Evolutionary conservation across 2,797 vertebrate species (phyloP), one percentile per base, ranked within the genome.

Genomic region (Pseudocheirus occidentalis): DNA sequence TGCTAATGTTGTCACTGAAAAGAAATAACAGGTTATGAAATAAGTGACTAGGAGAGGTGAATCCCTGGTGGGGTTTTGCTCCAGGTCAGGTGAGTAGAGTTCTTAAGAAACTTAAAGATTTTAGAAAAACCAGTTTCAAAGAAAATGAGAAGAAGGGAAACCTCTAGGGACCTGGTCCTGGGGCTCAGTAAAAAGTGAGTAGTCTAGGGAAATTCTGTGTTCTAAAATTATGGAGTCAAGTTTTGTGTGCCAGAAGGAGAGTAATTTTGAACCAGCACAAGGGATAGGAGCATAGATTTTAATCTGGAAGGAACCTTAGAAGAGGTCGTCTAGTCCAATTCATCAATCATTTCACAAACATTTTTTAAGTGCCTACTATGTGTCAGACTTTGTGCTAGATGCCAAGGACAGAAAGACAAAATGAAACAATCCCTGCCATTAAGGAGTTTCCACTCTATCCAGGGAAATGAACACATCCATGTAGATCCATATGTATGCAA

Each of bases 181-280:
- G 92, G 55, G 18, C 93, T 94, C 55, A n/a, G 93, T 95, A 94
- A 87, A 90, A 93, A 59, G 31, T 66, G 6, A 81, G 21, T 81
- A 46, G 73, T 81, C 40, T 81, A 27, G 40, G 40, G 73, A 81
- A 81, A 46, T 81, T 81, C 21, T 46, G 1, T 46, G 73, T 46
- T 81, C 21, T 46, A 50, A 87, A 87, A 87, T 21, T 27, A 87
- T 50, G 18, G 24, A 46, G 73, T 87, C 34, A 40, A 66, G 62
- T 5, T 81, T 81, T 46, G 21, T 81, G 21, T 81, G 24, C 40
- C 73, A 81, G 18, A 7, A 46, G 10, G 40, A 87, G 3, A 24
- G 2, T 46, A 46, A 46, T 81, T 46, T 81, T 81, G 73, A 81
- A 81, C 5, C 73, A 81, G 21, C 9, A 46, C 10, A 9, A 87